Evolutionary conservation across 2,888 invertebrate genomes (phyloP).

Genomic region (Yponomeuta malinellus): DNA sequence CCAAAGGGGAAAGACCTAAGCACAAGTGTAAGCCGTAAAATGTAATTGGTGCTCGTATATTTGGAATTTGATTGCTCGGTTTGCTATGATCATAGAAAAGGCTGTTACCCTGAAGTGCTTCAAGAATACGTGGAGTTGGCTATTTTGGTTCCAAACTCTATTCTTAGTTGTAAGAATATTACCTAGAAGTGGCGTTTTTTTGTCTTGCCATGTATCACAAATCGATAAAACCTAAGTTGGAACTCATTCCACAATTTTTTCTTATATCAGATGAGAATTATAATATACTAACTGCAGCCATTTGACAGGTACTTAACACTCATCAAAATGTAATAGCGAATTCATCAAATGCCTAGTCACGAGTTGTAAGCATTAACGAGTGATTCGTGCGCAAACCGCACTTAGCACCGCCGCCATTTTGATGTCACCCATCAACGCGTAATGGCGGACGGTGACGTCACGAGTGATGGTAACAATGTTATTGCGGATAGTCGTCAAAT

Average conservation of each 20-base stretch:
- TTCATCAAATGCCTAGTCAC: neutral
- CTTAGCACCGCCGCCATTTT: slow-evolving; percentile 12
- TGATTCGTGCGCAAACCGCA: slow-evolving; percentile 8
- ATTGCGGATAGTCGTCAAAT: neutral
- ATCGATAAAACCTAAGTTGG: no score
- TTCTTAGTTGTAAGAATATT: no score
- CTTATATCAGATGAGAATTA: neutral
- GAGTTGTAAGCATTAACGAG: slow-evolving; percentile 4
- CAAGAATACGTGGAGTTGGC: no score
- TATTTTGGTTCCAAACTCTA: no score
- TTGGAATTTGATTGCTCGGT: neutral
- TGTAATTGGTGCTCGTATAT: neutral
- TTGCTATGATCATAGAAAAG: neutral
- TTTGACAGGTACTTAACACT: neutral
- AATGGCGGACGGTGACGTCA: slow-evolving; percentile 10
- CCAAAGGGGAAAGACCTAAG: neutral
- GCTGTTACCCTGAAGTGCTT: neutral
- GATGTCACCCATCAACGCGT: slow-evolving; percentile 12
- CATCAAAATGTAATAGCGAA: neutral
- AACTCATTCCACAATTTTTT: no score
- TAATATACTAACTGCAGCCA: neutral
- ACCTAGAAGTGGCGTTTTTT: no score
- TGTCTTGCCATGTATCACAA: no score
- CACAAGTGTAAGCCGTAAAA: neutral
- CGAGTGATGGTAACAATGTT: neutral